Conservation (phyloP, 2,797 vertebrate species). For the Erethizon dorsatum region DNA sequence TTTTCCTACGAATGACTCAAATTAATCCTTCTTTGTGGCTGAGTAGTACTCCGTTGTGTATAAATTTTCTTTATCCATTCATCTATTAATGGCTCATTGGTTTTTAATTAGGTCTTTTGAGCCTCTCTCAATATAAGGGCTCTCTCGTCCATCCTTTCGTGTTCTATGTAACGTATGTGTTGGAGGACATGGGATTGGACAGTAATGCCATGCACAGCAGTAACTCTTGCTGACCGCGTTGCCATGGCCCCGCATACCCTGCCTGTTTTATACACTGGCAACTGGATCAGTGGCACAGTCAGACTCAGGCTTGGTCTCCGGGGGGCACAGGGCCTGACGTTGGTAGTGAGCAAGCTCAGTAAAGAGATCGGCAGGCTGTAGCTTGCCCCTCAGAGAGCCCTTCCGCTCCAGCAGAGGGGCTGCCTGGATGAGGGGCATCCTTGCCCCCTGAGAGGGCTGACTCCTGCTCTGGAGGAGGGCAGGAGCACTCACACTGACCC, state of each 20-base stretch:
- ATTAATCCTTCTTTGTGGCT: background rate
- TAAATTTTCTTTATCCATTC: background rate
- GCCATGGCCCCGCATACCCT: background rate
- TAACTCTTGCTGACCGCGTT: background rate
- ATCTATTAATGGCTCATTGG: background rate
- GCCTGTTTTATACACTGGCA: background rate
- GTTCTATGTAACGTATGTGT: background rate
- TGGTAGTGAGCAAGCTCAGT: background rate
- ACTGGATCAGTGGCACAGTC: background rate
- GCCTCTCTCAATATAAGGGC: background rate
- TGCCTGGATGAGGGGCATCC: background rate
- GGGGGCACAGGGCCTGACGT: background rate
- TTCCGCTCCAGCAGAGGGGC: background rate
- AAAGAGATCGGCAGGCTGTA: background rate
- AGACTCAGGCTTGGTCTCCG: background rate
- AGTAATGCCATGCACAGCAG: background rate
- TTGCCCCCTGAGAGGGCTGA: background rate
- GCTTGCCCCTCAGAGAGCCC: background rate
- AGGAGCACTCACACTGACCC: background rate
- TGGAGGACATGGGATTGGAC: background rate
- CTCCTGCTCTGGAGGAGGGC: background rate
- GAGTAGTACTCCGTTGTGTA: background rate
- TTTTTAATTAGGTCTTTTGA: conserved; percentile 22
- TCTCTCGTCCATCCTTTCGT: background rate
- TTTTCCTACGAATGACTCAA: background rate